Base-by-base conservation (phyloP, 2,888 invertebrate species). In the Morinoia aosen region DNA sequence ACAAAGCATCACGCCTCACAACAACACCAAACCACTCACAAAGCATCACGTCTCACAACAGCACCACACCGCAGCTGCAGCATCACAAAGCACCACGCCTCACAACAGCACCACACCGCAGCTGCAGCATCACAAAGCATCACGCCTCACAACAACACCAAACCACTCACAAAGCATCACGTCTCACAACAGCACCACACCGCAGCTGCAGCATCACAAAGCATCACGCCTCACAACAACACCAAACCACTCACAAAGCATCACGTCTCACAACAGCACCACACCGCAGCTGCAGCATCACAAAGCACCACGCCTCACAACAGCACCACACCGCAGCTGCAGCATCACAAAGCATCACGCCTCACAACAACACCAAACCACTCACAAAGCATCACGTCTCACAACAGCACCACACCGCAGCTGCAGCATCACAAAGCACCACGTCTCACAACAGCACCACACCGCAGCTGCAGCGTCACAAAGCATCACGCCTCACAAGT, bases 401-500 rank as follows among this genome's bases (percentile, higher is more conserved):
- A 48, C 48, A 48, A 48, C 48, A 48, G 5, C 48, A 48, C 48
- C 3, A 48, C 48, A 48, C 5, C 48, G 5, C 48, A n/a, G n/a
- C n/a, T n/a, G n/a, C n/a, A n/a, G n/a, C n/a, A n/a, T 48, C 48
- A 48, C 5, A 48, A 48, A 48, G 48, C 64, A 64, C 3, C 33
- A 64, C 33, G 14, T 11, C 33, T 39, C 90, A 90, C 39, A 14
- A n/a, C 90, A 39, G n/a, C 1, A 3, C 90, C 14, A n/a, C 40
- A 90, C 19, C 33, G n/a, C 33, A 33, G 14, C 90, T 39, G 90
- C 90, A 90, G 39, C 40, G 10, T 90, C 90, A 90, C 76, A 25
- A 40, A 33, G 93, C 93, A 93, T 57, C 58, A 93, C 93, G 93
- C 93, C 33, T 57, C 93, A 57, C 39, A 93, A 93, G 93, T 93